Evolutionary conservation across 2,797 vertebrate species (phyloP).

Genomic region (Somateria mollissima): DNA sequence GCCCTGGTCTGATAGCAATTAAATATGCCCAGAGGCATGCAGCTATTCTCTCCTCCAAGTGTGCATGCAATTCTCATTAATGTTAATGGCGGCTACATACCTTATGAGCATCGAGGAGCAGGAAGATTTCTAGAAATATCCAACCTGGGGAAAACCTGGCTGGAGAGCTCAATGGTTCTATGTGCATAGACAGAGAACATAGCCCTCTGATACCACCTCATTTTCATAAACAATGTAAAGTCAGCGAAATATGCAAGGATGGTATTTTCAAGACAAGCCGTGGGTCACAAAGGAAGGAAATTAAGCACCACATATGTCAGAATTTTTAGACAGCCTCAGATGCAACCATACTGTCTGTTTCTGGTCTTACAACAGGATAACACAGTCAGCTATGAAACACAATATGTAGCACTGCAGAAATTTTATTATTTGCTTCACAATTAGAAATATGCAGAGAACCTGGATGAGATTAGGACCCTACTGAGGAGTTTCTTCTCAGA

Average conservation of each 20-base stretch:
- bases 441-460: background rate
- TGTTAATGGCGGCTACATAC: background rate
- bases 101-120: background rate
- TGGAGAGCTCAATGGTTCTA: background rate
- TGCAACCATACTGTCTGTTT: background rate
- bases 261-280: background rate
- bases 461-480: background rate
- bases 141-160: background rate
- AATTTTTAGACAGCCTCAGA: background rate
- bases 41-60: background rate
- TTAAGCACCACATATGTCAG: background rate
- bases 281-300: background rate
- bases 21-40: constrained; percentile 30
- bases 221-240: background rate
- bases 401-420: background rate
- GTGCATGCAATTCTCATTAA: constrained; percentile 4
- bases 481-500: background rate
- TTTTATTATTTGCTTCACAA: background rate
- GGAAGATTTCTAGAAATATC: background rate
- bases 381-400: background rate
- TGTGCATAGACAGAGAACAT: background rate
- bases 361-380: background rate
- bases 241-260: background rate
- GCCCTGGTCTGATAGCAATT: constrained; percentile 37
- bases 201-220: background rate